Evolutionary conservation across 2,797 vertebrate genomes (phyloP).

Genomic region (Malacoraja senta): DNA sequence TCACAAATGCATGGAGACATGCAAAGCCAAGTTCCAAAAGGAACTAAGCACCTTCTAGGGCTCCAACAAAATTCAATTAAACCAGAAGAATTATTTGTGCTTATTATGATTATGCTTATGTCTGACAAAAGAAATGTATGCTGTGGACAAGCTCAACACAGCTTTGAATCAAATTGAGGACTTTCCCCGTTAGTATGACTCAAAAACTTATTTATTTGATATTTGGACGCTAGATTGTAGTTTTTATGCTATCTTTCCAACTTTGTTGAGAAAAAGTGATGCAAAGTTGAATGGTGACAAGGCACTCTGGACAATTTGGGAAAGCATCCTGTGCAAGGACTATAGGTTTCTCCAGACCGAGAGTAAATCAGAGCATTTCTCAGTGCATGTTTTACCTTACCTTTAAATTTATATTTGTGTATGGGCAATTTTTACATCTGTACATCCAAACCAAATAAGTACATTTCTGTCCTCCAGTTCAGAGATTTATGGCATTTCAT

Average conservation of each 20-base stretch:
- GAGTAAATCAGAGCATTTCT: neutral
- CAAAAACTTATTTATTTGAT: neutral
- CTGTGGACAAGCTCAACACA: constrained; percentile 39
- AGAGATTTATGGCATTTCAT: neutral
- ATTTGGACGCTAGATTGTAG: neutral
- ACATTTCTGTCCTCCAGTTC: neutral
- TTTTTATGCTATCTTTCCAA: too few species aligned
- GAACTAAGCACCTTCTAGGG: neutral
- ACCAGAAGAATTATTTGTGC: neutral
- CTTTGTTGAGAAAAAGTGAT: too few species aligned
- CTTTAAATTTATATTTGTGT: neutral
- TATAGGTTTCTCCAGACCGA: neutral
- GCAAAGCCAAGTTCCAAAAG: neutral
- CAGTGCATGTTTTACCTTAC: neutral
- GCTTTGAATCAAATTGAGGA: constrained; percentile 43
- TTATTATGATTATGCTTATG: too few species aligned
- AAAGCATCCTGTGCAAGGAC: too few species aligned
- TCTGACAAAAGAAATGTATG: neutral
- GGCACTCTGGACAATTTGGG: too few species aligned
- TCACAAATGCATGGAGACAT: neutral
- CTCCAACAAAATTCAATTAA: neutral
- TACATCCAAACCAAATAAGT: neutral
- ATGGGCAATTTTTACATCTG: neutral
- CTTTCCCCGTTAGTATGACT: constrained; percentile 36
- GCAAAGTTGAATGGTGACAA: too few species aligned